phyloP scores from a whole-genome alignment of 1,140 invertebrate genomes.

The Drosophila simulans region DNA sequence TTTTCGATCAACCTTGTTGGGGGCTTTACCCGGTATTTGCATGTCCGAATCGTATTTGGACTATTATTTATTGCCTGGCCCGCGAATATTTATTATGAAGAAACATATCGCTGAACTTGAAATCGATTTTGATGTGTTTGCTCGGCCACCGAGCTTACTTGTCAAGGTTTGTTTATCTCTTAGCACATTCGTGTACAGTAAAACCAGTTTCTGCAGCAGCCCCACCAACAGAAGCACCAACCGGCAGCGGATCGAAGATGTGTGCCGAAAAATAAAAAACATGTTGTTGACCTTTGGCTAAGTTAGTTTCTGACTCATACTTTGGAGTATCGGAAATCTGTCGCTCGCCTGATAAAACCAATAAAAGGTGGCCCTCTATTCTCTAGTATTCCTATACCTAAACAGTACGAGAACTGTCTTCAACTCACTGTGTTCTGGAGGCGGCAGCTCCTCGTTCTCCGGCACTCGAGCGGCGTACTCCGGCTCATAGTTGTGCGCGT shows the following conservation, averaged over 20 bases:
- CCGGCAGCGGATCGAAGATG: constrained; percentile 36
- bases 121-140: constrained; percentile 69
- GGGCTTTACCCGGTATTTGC: constrained; percentile 39
- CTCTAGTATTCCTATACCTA: too few relatives aligned
- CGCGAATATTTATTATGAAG: constrained; percentile 54
- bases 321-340: constrained; percentile 12
- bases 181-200: constrained; percentile 59
- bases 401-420: background rate
- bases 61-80: constrained; percentile 53
- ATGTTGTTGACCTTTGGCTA: constrained; percentile 69
- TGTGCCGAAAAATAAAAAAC: constrained; percentile 48
- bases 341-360: background rate
- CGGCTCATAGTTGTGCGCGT: constrained; percentile 80
- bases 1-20: constrained; percentile 23
- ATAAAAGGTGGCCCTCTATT: background rate
- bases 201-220: constrained; percentile 61
- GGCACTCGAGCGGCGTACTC: constrained; percentile 63
- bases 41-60: constrained; percentile 54
- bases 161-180: constrained; percentile 78
- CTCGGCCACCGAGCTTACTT: constrained; percentile 34
- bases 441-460: constrained; percentile 70
- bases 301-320: constrained; percentile 31
- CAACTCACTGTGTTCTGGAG: constrained; percentile 68
- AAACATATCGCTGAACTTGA: constrained; percentile 74
- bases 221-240: constrained; percentile 10